Percentiles rank a stretch among this genome's conserved stretches.
phyloP scores from a whole-genome alignment of 2,113 vertebrate species.

The Oryzias curvinotus region DNA sequence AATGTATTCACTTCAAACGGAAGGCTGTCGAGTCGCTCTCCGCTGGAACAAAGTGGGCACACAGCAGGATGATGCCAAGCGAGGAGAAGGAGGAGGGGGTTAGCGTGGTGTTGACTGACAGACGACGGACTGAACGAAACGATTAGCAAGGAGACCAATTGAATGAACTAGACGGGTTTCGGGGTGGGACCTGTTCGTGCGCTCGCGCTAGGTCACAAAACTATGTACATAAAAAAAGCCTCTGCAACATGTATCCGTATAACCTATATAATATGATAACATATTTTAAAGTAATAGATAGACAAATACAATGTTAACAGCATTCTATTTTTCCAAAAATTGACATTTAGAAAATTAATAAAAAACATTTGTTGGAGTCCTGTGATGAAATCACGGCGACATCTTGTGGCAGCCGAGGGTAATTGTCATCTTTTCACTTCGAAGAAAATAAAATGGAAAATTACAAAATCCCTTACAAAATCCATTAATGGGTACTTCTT shows the following conservation, averaged over 20 bases:
- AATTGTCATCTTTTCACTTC: conserved; percentile 2
- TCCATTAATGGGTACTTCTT: too few species aligned
- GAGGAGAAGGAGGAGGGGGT: conserved; percentile 39
- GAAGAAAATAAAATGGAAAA: background rate
- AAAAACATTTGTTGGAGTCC: too few species aligned
- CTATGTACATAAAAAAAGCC: background rate
- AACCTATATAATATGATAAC: background rate
- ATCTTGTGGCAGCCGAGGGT: conserved; percentile 36
- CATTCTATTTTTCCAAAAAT: too few species aligned
- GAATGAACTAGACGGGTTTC: conserved; percentile 51
- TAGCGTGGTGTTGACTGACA: conserved; percentile 58
- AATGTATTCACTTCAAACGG: conserved; percentile 36
- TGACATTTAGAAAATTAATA: too few species aligned
- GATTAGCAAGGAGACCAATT: conserved; percentile 49
- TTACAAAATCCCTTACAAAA: background rate
- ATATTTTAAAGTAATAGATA: too few species aligned
- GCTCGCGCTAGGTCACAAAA: conserved; percentile 29
- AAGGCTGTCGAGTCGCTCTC: conserved; percentile 44
- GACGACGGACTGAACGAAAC: conserved; percentile 42
- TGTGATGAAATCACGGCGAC: conserved; percentile 33
- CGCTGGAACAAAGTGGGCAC: conserved; percentile 58
- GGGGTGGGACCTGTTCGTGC: conserved; percentile 35
- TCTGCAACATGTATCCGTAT: background rate
- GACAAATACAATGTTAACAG: too few species aligned
- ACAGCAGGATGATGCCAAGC: conserved; percentile 41